phyloP scores from a whole-genome alignment of 2,113 vertebrate genomes.

The Myanophis thanlyinensis region DNA sequence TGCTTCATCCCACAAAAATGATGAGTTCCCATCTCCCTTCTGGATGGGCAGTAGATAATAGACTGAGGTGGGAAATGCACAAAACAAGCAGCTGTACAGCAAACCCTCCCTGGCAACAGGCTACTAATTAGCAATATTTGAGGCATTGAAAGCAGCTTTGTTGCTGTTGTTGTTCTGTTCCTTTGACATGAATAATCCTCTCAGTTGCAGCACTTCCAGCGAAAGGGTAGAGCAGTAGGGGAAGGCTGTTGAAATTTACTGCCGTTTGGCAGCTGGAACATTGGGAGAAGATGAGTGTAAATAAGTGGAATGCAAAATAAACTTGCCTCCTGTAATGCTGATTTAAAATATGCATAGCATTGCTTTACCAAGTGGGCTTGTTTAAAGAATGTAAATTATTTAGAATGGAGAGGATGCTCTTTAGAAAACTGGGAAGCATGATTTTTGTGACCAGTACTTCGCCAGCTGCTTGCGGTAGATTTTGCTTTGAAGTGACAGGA shows the following conservation, averaged over 20 bases:
- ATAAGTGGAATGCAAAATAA: conserved; percentile 66
- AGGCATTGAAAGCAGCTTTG: conserved; percentile 63
- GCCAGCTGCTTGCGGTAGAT: neutral
- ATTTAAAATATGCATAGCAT: conserved; percentile 40
- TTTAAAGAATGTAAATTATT: conserved; percentile 8
- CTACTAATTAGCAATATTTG: conserved; percentile 47
- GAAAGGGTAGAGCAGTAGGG: conserved; percentile 61
- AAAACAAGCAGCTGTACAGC: conserved; percentile 23
- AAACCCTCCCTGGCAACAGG: conserved; percentile 13
- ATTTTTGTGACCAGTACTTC: neutral
- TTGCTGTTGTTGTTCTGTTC: conserved; percentile 52
- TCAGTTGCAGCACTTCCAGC: conserved; percentile 60
- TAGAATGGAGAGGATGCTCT: accelerated
- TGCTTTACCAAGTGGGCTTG: neutral
- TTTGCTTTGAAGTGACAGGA: neutral
- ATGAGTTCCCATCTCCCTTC: neutral
- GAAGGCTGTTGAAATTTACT: conserved; percentile 59
- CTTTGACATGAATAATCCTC: conserved; percentile 67
- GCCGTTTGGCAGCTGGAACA: conserved; percentile 54
- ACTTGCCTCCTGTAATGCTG: conserved; percentile 66
- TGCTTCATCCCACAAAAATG: neutral
- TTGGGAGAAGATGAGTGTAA: conserved; percentile 55
- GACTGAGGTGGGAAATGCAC: neutral
- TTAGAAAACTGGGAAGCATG: accelerated
- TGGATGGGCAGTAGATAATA: neutral